These are phyloP conservation scores for Anguilla anguilla DNA, from an alignment of 2,797 vertebrate species.

Conservation along the genomic window DNA sequence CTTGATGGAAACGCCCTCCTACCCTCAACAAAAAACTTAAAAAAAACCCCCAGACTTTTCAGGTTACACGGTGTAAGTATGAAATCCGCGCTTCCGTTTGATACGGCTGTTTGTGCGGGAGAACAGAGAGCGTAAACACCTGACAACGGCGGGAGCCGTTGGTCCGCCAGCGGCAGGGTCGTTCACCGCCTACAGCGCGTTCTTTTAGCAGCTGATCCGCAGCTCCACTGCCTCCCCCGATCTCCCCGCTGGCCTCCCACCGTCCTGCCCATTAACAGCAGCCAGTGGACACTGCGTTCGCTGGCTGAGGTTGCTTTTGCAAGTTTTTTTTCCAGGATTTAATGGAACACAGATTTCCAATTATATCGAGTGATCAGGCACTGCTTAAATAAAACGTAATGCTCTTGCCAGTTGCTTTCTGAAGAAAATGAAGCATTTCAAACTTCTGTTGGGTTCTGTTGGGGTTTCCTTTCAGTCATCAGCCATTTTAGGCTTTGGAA, in stretches of 20 bases:
- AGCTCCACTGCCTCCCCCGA: background rate
- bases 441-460: too few species aligned
- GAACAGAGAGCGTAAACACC: background rate
- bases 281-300: background rate
- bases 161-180: background rate
- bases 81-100: background rate
- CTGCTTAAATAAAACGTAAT: background rate
- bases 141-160: too few species aligned
- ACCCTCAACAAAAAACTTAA: background rate
- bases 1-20: background rate
- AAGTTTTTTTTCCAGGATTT: background rate
- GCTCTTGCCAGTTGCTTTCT: background rate
- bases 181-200: background rate
- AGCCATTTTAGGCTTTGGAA: background rate
- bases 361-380: background rate
- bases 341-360: background rate
- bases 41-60: background rate
- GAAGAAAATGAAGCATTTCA: background rate
- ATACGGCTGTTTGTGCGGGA: background rate
- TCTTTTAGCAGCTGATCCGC: background rate
- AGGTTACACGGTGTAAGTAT: background rate
- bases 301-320: background rate
- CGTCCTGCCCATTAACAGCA: background rate
- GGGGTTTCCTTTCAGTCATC: too few species aligned
- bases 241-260: background rate